phyloP scores from a whole-genome alignment of 2,888 invertebrate species.

The Celastrina argiolus region DNA sequence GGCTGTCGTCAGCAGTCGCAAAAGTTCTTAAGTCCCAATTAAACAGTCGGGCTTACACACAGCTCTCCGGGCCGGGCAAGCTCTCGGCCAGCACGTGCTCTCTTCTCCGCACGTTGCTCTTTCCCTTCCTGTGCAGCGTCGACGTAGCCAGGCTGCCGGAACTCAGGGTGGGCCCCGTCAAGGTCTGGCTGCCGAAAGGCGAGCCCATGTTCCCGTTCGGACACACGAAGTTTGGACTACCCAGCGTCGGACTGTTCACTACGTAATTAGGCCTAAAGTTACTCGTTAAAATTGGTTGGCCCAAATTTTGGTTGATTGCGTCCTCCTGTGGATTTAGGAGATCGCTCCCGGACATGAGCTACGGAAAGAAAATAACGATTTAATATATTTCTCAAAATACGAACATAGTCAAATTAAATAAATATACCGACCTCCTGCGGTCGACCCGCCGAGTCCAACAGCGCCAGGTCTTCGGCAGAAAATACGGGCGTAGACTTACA shows the following conservation, averaged over 20 bases:
- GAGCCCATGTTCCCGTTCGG: slow-evolving; percentile 66
- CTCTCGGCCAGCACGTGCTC: slow-evolving; percentile 90
- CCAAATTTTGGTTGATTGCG: slow-evolving; percentile 60
- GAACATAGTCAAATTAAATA: neutral
- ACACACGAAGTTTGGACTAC: slow-evolving; percentile 71
- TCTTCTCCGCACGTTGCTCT: slow-evolving; percentile 75
- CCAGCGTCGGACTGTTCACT: slow-evolving; percentile 68
- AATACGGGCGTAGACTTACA: slow-evolving; percentile 68
- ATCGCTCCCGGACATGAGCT: slow-evolving; percentile 60
- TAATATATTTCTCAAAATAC: neutral
- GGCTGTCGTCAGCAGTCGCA: slow-evolving; percentile 15
- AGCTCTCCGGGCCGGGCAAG: slow-evolving; percentile 92
- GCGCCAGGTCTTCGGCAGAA: slow-evolving; percentile 69
- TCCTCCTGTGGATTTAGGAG: slow-evolving; percentile 61
- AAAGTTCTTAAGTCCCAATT: slow-evolving; percentile 24
- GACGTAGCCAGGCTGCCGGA: slow-evolving; percentile 67
- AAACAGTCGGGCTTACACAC: slow-evolving; percentile 78
- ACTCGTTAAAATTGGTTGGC: slow-evolving; percentile 49
- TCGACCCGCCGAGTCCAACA: slow-evolving; percentile 62
- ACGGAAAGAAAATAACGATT: slow-evolving; percentile 34
- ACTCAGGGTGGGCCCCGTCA: slow-evolving; percentile 63
- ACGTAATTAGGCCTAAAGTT: slow-evolving; percentile 67
- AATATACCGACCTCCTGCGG: slow-evolving; percentile 51
- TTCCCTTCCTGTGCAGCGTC: slow-evolving; percentile 72
- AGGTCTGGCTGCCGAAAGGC: slow-evolving; percentile 63